These are phyloP conservation scores for Climacteris rufus DNA, from an alignment of 2,113 vertebrate species.

Conservation along the genomic window DNA sequence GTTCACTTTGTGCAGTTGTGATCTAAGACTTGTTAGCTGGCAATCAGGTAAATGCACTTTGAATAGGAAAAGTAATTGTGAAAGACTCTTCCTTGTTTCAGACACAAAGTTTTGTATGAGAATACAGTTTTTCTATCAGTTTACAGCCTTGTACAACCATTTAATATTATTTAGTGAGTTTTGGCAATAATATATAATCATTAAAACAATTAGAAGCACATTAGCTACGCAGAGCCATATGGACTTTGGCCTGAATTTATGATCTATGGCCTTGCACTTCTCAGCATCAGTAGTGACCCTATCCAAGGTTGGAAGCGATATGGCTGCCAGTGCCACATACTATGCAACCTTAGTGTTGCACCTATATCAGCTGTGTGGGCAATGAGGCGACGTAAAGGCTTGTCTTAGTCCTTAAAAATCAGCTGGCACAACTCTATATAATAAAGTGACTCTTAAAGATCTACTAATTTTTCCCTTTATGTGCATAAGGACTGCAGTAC, in stretches of 20 bases:
- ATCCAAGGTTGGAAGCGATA: not conserved
- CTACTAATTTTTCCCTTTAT: accelerated
- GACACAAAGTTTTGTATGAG: not conserved
- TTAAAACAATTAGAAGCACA: not conserved
- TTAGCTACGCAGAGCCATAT: not conserved
- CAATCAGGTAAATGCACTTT: not conserved
- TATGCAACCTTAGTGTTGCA: accelerated
- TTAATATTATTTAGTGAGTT: not conserved
- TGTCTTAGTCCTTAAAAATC: not conserved
- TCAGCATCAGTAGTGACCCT: not conserved
- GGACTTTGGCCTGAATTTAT: not conserved
- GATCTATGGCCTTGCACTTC: accelerated
- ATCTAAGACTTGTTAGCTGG: not conserved
- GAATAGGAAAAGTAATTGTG: not conserved
- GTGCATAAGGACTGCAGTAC: not conserved
- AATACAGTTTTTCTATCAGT: not conserved
- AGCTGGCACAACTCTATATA: not conserved
- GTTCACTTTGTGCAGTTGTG: not conserved
- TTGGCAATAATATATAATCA: not conserved
- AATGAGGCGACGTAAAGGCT: not conserved
- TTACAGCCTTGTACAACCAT: not conserved
- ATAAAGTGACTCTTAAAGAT: accelerated
- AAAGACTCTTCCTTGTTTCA: not conserved
- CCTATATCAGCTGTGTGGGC: no score
- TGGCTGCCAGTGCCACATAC: accelerated